Percentiles rank a stretch among this genome's conserved stretches.
Evolutionary conservation across 2,888 invertebrate species (phyloP).

Genomic region (Germaria angustata): DNA sequence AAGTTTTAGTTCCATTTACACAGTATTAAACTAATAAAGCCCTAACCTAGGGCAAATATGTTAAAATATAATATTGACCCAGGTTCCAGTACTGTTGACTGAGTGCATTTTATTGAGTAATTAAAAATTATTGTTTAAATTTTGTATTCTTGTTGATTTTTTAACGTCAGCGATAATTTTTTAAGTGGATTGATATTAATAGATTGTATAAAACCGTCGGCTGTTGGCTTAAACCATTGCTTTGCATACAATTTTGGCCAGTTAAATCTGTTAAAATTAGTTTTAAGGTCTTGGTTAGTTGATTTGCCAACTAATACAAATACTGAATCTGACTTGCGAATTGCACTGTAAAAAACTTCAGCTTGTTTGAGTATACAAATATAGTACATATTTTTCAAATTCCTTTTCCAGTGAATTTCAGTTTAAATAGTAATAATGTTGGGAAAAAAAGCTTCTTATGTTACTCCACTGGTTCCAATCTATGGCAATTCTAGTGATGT

Average conservation of each 20-base stretch:
- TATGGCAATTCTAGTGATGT: no score
- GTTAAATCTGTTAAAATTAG: no score
- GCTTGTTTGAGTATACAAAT: no score
- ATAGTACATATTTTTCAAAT: no score
- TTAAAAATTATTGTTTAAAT: constrained; percentile 36
- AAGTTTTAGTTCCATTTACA: constrained; percentile 49
- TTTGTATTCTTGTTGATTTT: neutral
- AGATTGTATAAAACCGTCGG: constrained; percentile 7
- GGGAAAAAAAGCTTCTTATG: no score
- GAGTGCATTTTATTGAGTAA: neutral
- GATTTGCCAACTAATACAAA: no score
- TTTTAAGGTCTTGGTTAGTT: no score
- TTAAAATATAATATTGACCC: constrained; percentile 57
- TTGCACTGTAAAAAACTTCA: no score
- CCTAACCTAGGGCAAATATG: constrained; percentile 56
- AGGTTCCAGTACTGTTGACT: constrained; percentile 15
- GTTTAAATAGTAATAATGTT: no score
- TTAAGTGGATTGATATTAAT: neutral
- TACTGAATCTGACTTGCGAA: no score
- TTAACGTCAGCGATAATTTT: neutral
- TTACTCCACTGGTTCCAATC: no score
- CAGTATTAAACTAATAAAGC: constrained; percentile 50
- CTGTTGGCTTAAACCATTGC: neutral
- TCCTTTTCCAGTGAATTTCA: no score
- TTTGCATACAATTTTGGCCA: neutral